Base-by-base conservation (phyloP, 2,113 vertebrate species). In the Paradoxurus hermaphroditus region DNA sequence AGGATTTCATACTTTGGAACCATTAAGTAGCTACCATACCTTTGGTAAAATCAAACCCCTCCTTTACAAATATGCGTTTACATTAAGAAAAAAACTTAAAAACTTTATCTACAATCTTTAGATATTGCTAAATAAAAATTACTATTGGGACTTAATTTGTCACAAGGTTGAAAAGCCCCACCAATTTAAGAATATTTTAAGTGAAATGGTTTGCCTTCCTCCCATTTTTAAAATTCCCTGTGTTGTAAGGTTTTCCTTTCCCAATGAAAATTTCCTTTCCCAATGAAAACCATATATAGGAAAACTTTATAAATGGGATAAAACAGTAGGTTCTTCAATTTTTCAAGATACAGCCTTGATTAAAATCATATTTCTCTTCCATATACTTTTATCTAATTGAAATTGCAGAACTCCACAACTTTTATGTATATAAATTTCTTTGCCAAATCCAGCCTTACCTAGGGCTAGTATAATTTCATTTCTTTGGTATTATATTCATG, bases 351-450 rank as follows among this genome's bases (percentile, higher is more conserved):
- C 1, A 73, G 23, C 59, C 5, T 41, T 27, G 23, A 90, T 89
- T 78, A 65, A 86, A 84, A 29, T 95, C 94, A 96, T 97, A 98
- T 97, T 98, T 92, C 91, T 89, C 78, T 97, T 97, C 91, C 91
- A 97, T 98, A 97, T 96, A 94, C 89, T 87, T 97, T 87, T 84
- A 97, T 94, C 92, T 97, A 85, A 96, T 92, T 89, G 96, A 98
- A 98, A 95, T 92, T 75, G 88, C 67, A 91, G 95, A 97, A 94
- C 97, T 96, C 91, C 97, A 97, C 86, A 97, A 97, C 97, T 98
- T n/a, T n/a, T n/a, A 97, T 98, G 96, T 97, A 97, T 97, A 95
- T 91, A 97, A 95, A 88, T 96, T 98, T 96, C 91, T 97, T 97
- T 91, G 90, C 94, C 82, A 87, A 23, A 95, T 86, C 85, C 93